Evolutionary conservation across 2,113 vertebrate genomes (phyloP).

Genomic region (Misgurnus anguillicaudatus): DNA sequence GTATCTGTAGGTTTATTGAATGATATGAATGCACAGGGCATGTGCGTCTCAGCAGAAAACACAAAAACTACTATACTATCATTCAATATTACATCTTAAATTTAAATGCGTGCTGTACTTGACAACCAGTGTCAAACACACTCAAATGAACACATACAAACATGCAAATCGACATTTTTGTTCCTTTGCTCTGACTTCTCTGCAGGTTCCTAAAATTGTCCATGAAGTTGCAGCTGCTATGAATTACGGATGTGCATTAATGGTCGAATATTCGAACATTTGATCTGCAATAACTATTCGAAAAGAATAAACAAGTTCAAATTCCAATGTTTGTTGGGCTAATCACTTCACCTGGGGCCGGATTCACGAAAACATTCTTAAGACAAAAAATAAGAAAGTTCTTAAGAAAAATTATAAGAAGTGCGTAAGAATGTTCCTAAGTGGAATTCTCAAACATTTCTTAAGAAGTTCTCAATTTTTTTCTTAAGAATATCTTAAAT

Average conservation of each 20-base stretch:
- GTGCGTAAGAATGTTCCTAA: too few relatives aligned
- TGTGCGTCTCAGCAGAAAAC: slow-evolving; percentile 4
- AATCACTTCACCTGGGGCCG: too few relatives aligned
- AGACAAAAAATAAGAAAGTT: too few relatives aligned
- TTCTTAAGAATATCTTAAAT: too few relatives aligned
- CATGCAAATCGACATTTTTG: slow-evolving; percentile 37
- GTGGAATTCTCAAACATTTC: too few relatives aligned
- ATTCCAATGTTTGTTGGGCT: too few relatives aligned
- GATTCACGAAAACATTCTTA: too few relatives aligned
- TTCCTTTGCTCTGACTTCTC: slow-evolving; percentile 18
- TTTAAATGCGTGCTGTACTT: not conserved
- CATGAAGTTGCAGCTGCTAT: slow-evolving; percentile 36
- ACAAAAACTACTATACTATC: slow-evolving; percentile 10
- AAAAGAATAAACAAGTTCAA: too few relatives aligned
- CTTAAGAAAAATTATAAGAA: too few relatives aligned
- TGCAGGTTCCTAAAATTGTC: slow-evolving; percentile 50
- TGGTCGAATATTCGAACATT: too few relatives aligned
- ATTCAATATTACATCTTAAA: not conserved
- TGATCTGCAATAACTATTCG: too few relatives aligned
- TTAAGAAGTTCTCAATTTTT: too few relatives aligned
- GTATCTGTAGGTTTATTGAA: not conserved
- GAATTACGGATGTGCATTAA: not conserved
- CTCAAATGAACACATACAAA: not conserved
- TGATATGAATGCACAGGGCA: not conserved
- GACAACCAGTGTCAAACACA: slow-evolving; percentile 10